phyloP scores from a whole-genome alignment of 2,797 vertebrate species.

The Miichthys miiuy region DNA sequence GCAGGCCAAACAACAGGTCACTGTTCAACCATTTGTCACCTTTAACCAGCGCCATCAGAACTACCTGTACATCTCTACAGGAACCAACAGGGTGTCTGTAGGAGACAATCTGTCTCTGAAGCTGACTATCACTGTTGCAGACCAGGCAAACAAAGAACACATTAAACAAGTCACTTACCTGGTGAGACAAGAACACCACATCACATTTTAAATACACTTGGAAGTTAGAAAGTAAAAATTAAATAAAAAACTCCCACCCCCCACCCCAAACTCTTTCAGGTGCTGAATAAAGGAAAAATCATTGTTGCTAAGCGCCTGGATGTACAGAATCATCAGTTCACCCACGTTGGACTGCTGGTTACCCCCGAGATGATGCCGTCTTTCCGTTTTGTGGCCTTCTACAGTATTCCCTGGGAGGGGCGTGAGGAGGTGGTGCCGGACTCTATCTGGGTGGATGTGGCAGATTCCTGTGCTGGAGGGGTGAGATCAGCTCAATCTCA shows the following conservation, averaged over 20 bases:
- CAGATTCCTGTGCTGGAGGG: constrained; percentile 81
- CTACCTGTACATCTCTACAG: constrained; percentile 74
- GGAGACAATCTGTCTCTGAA: constrained; percentile 58
- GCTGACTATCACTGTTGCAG: constrained; percentile 31
- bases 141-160: constrained; percentile 16
- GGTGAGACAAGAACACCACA: constrained; percentile 64
- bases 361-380: constrained; percentile 85
- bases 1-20: constrained; percentile 69
- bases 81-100: constrained; percentile 41
- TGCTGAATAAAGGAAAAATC: constrained; percentile 84
- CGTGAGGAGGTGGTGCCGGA: constrained; percentile 84
- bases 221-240: not conserved
- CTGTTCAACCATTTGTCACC: constrained; percentile 23
- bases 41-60: not conserved
- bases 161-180: constrained; percentile 78
- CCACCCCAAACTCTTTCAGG: constrained; percentile 57
- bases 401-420: constrained; percentile 59
- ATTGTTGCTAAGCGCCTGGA: constrained; percentile 27
- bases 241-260: not conserved
- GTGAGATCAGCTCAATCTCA: constrained; percentile 72
- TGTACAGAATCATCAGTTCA: constrained; percentile 49
- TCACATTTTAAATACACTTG: not conserved
- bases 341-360: constrained; percentile 65
- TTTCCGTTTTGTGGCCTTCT: constrained; percentile 85
- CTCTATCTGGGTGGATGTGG: constrained; percentile 85